Base-by-base conservation (phyloP, 2,797 vertebrate genomes). In the Petrocephalus sullivani region DNA sequence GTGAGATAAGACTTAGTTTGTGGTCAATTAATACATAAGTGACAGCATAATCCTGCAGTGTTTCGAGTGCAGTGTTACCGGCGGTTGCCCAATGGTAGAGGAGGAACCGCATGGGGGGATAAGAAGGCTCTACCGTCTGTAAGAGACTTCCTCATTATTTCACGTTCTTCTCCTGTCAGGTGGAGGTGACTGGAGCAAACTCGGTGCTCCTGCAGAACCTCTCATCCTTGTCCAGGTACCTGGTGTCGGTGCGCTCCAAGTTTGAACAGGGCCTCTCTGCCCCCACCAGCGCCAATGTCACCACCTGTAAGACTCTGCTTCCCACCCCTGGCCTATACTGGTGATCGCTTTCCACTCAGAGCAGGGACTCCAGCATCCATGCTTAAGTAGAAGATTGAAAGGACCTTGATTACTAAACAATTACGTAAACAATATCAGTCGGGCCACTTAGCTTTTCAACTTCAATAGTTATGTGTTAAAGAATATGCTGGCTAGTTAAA, bases 211-310 rank as follows among this genome's bases (percentile, higher is more conserved):
- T 99, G 87, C 95, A 95, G 89, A 96, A 96, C 57, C 94, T 99
- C 82, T 96, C 96, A 0, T 98, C 98, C 54, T 94, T 98, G 83
- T 98, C 98, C 0, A 95, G 94, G 23, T 99, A 99, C 86, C 94
- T 95, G 10, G 94, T 99, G 71, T 96, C 95, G 0, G 94, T 99
- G 88, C 95, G 95, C 90, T 96, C 96, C 4, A 88, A 92, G 0
- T 96, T 96, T 12, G 92, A 95, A 0, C 96, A 96, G 91, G 96
- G 96, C 21, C 94, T 97, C 12, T 97, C 97, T 64, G 87, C 92
- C 82, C 93, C 95, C 0, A 89, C 97, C 58, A 97, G 95, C 0
- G 95, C 95, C 84, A 97, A 96, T 0, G 87, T 98, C 90, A 98
- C 97, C 87, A 99, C 98, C 51, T 82, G 97, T 99, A 96, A 97